These are phyloP conservation scores for Pristionchus fissidentatus DNA, from an alignment of 2,888 invertebrate species.

Conservation along the genomic window DNA sequence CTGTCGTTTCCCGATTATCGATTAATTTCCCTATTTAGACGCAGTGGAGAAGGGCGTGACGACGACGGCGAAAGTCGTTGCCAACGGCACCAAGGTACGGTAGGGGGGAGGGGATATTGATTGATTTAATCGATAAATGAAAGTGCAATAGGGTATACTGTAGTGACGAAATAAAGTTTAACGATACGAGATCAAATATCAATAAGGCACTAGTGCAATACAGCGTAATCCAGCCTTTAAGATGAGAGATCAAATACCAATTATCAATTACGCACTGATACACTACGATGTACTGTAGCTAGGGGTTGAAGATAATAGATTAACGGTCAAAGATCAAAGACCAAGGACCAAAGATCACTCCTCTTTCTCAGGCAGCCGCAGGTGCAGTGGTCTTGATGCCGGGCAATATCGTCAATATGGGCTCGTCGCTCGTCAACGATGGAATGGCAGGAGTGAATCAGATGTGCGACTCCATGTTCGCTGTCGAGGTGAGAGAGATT, in stretches of 20 bases:
- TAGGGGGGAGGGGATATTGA: neutral
- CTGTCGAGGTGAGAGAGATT: conserved; percentile 39
- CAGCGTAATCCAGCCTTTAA: too few relatives aligned
- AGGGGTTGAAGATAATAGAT: too few relatives aligned
- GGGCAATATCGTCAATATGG: conserved; percentile 96
- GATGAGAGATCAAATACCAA: too few relatives aligned
- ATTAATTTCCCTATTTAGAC: conserved; percentile 50
- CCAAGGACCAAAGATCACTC: neutral
- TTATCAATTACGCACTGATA: too few relatives aligned
- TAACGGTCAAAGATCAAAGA: neutral
- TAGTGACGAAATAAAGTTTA: neutral
- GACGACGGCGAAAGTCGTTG: conserved; percentile 70
- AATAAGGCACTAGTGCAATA: neutral
- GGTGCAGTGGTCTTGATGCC: conserved; percentile 64
- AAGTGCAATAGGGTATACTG: neutral
- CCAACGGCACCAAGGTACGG: conserved; percentile 56
- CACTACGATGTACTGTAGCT: too few relatives aligned
- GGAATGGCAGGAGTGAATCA: conserved; percentile 48
- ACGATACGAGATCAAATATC: neutral
- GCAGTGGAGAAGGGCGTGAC: conserved; percentile 73
- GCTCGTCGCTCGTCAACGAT: conserved; percentile 75
- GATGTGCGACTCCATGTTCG: conserved; percentile 52
- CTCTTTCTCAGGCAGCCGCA: conserved; percentile 51
- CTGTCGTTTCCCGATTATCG: neutral
- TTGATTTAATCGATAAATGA: neutral